Conservation (phyloP, 2,113 vertebrate genomes). For the Eulemur rufifrons region DNA sequence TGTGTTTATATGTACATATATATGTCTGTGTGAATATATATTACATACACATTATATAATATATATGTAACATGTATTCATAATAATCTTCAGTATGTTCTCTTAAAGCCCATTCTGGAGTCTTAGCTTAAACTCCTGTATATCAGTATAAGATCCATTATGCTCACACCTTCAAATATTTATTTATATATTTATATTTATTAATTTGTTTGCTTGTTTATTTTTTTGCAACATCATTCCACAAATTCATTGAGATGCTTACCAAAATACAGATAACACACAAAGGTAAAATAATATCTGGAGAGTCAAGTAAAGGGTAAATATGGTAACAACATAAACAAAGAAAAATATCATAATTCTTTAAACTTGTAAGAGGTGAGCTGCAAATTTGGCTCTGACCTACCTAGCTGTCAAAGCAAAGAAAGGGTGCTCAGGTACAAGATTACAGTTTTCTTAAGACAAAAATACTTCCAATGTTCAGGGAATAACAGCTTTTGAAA, state of each 20-base stretch:
- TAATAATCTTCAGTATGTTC: neutral
- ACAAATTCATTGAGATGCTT: neutral
- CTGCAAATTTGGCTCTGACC: neutral
- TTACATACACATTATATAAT: too few species aligned
- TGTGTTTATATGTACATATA: neutral
- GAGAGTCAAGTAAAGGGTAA: neutral
- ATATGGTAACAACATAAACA: neutral
- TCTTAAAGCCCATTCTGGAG: neutral
- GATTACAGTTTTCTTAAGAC: constrained; percentile 33
- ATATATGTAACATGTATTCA: neutral
- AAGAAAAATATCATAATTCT: neutral
- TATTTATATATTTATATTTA: neutral
- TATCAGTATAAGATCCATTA: neutral
- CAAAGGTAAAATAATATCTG: neutral
- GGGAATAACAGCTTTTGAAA: constrained; percentile 44
- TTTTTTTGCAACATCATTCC: neutral
- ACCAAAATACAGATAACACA: neutral
- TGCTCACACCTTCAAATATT: neutral
- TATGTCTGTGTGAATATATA: neutral
- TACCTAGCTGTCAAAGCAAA: neutral
- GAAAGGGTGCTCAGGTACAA: neutral
- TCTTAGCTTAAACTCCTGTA: neutral
- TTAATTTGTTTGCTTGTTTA: neutral
- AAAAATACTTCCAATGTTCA: neutral
- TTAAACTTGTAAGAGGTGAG: neutral